These are phyloP conservation scores for Vicugna pacos DNA, from an alignment of 2,113 vertebrate species.

Conservation along the genomic window DNA sequence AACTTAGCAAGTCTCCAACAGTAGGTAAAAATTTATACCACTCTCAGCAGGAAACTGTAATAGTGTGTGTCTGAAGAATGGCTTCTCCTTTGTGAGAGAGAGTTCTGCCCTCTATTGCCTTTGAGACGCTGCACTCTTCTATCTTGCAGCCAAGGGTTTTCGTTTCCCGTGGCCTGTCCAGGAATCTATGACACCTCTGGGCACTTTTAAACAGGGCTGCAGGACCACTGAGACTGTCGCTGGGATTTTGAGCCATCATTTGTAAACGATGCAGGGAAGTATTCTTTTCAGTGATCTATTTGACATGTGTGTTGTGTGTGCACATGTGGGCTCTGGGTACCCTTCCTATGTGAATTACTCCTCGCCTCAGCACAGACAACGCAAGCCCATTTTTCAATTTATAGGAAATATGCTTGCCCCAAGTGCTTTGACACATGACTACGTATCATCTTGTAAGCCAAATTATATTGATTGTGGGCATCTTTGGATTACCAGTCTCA, in stretches of 20 bases:
- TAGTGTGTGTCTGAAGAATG: not conserved
- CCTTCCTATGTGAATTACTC: not conserved
- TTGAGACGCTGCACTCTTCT: not conserved
- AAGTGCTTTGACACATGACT: not conserved
- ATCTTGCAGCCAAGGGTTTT: not conserved
- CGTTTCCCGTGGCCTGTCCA: not conserved
- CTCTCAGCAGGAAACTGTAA: not conserved
- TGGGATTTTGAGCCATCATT: not conserved
- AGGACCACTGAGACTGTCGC: not conserved
- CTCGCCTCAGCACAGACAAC: not conserved
- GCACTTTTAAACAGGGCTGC: not conserved
- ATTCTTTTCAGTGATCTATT: not conserved
- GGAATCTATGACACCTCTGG: not conserved
- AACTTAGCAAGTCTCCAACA: not conserved
- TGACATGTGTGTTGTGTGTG: not conserved
- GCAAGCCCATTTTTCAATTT: not conserved
- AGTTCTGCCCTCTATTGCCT: not conserved
- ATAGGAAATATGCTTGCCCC: not conserved
- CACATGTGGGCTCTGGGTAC: not conserved
- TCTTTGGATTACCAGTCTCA: not conserved
- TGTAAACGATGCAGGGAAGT: not conserved
- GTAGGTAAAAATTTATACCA: not conserved
- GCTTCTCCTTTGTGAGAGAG: not conserved
- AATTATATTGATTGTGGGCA: not conserved
- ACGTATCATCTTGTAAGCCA: not conserved